A percentile compares a stretch with the other conserved stretches of the same genome.
Evolutionary conservation across 2,888 invertebrate species (phyloP).

Genomic region (Argyresthia albistria): DNA sequence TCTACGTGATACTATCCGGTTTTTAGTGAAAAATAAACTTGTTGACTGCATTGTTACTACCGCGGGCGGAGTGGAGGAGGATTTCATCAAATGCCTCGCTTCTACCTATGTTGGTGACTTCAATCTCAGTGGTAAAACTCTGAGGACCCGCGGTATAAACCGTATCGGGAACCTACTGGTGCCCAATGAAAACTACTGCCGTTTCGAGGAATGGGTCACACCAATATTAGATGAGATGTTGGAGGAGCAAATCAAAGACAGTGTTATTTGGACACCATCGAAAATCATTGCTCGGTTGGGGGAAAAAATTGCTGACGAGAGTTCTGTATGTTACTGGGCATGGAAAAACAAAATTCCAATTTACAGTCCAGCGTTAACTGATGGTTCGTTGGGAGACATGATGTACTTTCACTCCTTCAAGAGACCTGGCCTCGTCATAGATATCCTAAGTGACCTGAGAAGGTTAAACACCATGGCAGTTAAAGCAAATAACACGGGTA

Average conservation of each 20-base stretch:
- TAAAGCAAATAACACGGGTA: slow-evolving; percentile 93
- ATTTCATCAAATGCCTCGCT: slow-evolving; percentile 97
- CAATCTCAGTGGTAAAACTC: slow-evolving; percentile 81
- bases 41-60: slow-evolving; percentile 98
- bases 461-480: slow-evolving; percentile 95
- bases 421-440: slow-evolving; percentile 92
- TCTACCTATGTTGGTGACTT: slow-evolving; percentile 96
- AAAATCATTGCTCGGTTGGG: slow-evolving; percentile 80
- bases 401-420: slow-evolving; percentile 98
- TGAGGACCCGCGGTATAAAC: slow-evolving; percentile 91
- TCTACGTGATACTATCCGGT: slow-evolving; percentile 90
- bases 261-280: slow-evolving; percentile 88
- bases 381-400: slow-evolving; percentile 98
- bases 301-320: slow-evolving; percentile 89
- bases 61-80: slow-evolving; percentile 98
- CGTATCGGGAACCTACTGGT: slow-evolving; percentile 92
- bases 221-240: slow-evolving; percentile 94
- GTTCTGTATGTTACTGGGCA: slow-evolving; percentile 98
- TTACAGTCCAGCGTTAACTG: slow-evolving; percentile 97
- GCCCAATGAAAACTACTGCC: slow-evolving; percentile 98
- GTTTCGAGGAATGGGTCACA: slow-evolving; percentile 97
- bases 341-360: slow-evolving; percentile 97
- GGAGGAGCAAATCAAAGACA: slow-evolving; percentile 84
- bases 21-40: slow-evolving; percentile 75
- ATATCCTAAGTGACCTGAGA: slow-evolving; percentile 92